Percentiles rank a stretch among this genome's conserved stretches.
phyloP scores from a whole-genome alignment of 2,113 vertebrate genomes.

The Patagioenas fasciata region DNA sequence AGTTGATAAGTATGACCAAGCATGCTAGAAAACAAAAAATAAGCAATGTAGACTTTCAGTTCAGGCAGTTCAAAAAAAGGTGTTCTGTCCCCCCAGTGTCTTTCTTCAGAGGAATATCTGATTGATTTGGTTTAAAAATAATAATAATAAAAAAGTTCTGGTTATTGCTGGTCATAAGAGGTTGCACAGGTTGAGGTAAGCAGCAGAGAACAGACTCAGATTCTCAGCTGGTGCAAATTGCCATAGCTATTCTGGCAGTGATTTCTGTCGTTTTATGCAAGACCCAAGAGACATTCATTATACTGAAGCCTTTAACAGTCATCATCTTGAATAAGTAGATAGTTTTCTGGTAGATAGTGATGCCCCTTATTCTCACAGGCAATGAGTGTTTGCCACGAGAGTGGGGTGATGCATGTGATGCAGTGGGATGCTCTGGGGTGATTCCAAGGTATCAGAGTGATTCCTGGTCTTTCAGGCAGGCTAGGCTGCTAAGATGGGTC shows the following conservation, averaged over 20 bases:
- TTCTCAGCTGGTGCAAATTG: background rate
- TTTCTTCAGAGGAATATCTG: background rate
- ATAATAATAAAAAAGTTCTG: too few species aligned
- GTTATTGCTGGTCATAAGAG: background rate
- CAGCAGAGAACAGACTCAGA: background rate
- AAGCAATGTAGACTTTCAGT: background rate
- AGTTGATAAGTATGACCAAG: conserved; percentile 1
- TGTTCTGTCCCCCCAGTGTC: background rate
- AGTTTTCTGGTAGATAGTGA: background rate
- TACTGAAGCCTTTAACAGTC: background rate
- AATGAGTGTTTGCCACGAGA: background rate
- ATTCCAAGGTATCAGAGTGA: background rate
- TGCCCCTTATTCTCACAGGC: background rate
- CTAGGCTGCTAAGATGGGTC: background rate
- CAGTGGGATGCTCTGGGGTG: background rate
- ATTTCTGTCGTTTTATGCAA: background rate
- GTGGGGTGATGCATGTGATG: background rate
- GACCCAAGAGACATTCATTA: background rate
- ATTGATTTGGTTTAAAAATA: background rate
- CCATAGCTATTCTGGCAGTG: background rate
- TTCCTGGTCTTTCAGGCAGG: background rate
- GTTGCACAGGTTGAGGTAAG: background rate
- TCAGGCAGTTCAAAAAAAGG: background rate
- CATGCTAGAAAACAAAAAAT: background rate
- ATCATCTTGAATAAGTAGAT: background rate